Base-by-base conservation (phyloP, 2,113 vertebrate genomes). In the Phrynosoma platyrhinos region DNA sequence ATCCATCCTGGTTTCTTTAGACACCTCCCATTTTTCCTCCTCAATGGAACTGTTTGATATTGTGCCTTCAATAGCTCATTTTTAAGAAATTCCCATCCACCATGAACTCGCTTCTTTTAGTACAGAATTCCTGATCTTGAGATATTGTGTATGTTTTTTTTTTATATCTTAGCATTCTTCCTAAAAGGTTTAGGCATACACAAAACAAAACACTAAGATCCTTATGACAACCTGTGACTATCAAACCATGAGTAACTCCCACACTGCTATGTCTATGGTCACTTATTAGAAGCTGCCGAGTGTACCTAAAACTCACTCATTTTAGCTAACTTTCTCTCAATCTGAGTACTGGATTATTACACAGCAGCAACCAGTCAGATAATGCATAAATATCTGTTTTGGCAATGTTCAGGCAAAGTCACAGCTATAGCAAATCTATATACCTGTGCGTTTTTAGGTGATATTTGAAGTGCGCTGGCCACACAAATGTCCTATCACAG, bases 401-500 rank as follows among this genome's bases (percentile, higher is more conserved):
- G n/a, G 74, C 32, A 76, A 0, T 6, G n/a, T 27, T 89, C 84
- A 87, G 36, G 23, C 13, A 80, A 84, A 42, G 10, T 69, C 78
- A 40, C 58, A 47, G 66, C 32, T 88, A 80, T 25, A 80, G 5
- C 12, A 40, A 83, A 30, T 90, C 68, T 62, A 16, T 96, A 94
- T 94, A 99, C 98, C 98, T 96, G 95, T 99, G 99, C 66, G 99
- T 99, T 96, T 99, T 99, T 77, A 99, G 98, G 90, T 99, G 99
- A 94, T 99, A 99, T 84, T 98, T 99, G 89, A 99, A 98, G 92
- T 99, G 98, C 87, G 99, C 98, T 14, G 98, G 98, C 97, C 98
- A 99, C 90, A 98, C 98, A 96, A 99, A 99, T 0, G 98, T 99
- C 91, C 98, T 95, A 91, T 98, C 97, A 77, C 99, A 99, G 81